These are phyloP conservation scores for Dendrocincla fuliginosa DNA, from an alignment of 2,797 vertebrate species.

Conservation along the genomic window DNA sequence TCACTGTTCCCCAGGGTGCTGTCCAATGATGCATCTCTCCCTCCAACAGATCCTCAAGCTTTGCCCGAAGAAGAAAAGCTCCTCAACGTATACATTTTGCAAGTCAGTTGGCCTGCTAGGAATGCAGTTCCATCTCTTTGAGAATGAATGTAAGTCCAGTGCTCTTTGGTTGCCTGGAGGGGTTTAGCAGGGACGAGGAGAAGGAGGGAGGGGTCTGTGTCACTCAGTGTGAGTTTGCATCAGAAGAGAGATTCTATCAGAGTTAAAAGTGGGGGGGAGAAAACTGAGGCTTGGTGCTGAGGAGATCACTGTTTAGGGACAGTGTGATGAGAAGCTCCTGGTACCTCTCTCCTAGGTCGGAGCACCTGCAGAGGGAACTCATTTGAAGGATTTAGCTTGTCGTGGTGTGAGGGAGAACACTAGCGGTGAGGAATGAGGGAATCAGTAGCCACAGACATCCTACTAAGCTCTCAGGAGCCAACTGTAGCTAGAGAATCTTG, in stretches of 20 bases:
- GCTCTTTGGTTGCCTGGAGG: not conserved
- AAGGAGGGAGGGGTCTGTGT: not conserved
- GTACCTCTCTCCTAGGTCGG: not conserved
- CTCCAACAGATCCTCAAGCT: conserved; percentile 91
- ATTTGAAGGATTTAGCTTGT: not conserved
- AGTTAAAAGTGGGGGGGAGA: not conserved
- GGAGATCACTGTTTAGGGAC: not conserved
- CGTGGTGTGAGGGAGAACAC: not conserved
- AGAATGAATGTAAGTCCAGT: conserved; percentile 92
- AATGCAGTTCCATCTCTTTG: conserved; percentile 98
- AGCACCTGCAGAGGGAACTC: not conserved
- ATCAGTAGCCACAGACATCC: not conserved
- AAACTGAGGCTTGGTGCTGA: not conserved
- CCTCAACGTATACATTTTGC: conserved; percentile 96
- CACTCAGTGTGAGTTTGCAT: not conserved
- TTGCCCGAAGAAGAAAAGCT: conserved; percentile 97
- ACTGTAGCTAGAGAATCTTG: not conserved
- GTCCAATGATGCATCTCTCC: not conserved
- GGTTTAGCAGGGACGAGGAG: not conserved
- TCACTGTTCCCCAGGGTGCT: not conserved
- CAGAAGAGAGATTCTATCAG: not conserved
- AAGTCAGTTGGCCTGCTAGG: conserved; percentile 93
- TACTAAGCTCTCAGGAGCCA: not conserved
- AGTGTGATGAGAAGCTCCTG: not conserved
- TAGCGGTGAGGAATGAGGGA: not conserved